Percentiles rank a stretch among this genome's conserved stretches.
phyloP scores from a whole-genome alignment of 2,113 vertebrate genomes.

The Panthera leo region DNA sequence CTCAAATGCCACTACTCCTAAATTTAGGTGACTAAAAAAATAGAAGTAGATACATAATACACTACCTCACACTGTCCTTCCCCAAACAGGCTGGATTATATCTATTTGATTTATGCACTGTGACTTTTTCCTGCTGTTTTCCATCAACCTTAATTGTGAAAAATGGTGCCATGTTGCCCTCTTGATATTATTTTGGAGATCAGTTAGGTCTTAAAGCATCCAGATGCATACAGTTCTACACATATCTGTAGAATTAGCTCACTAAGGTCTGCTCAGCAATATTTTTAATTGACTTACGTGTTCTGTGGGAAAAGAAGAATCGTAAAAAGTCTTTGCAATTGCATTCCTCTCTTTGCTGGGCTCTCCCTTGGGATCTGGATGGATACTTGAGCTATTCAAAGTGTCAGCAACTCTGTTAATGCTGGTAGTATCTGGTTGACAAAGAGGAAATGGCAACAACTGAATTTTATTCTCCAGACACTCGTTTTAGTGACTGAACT shows the following conservation, averaged over 20 bases:
- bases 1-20: conserved; percentile 59
- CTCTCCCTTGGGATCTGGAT: conserved; percentile 82
- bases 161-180: conserved; percentile 88
- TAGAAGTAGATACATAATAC: conserved; percentile 72
- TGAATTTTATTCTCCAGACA: conserved; percentile 81
- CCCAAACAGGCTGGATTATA: conserved; percentile 81
- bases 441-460: conserved; percentile 86
- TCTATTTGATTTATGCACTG: conserved; percentile 88
- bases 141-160: conserved; percentile 90
- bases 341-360: conserved; percentile 87
- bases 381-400: conserved; percentile 82
- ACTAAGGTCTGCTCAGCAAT: conserved; percentile 83
- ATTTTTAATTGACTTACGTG: conserved; percentile 92
- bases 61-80: conserved; percentile 78
- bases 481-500: conserved; percentile 78
- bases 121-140: conserved; percentile 91
- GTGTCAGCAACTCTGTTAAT: conserved; percentile 84
- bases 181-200: conserved; percentile 88
- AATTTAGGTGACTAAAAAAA: conserved; percentile 80
- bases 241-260: conserved; percentile 88
- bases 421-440: conserved; percentile 85
- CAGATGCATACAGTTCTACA: conserved; percentile 85
- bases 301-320: conserved; percentile 88
- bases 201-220: conserved; percentile 87
- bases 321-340: conserved; percentile 85